These are phyloP conservation scores for Phortica okadai DNA, from an alignment of 2,888 invertebrate genomes.

Conservation along the genomic window DNA sequence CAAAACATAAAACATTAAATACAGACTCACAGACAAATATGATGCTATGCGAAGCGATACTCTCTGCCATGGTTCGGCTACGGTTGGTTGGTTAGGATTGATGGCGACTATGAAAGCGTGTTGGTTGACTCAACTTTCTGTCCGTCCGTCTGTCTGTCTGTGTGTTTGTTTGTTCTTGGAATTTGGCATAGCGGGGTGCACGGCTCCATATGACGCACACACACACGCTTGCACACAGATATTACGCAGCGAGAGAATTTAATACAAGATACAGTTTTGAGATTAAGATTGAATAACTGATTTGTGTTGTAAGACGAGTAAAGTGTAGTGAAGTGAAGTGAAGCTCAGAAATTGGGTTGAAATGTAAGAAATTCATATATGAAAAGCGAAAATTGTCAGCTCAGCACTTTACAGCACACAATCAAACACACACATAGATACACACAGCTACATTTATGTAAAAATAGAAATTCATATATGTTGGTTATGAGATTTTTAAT, in stretches of 20 bases:
- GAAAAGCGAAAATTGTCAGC: not conserved
- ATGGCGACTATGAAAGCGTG: conserved; percentile 52
- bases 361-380: not conserved
- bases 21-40: conserved; percentile 59
- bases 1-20: conserved; percentile 71
- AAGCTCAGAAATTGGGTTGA: not conserved
- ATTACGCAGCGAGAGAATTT: conserved; percentile 27
- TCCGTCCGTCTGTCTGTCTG: conserved; percentile 31
- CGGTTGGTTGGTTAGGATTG: conserved; percentile 69
- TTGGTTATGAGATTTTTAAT: not conserved
- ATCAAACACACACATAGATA: not conserved
- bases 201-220: conserved; percentile 30
- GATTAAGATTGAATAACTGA: not conserved
- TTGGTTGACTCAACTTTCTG: conserved; percentile 64
- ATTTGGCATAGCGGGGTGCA: conserved; percentile 29
- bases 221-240: conserved; percentile 19
- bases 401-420: not conserved
- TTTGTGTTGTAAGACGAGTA: not conserved
- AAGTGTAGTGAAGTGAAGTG: not conserved
- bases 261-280: conserved; percentile 9
- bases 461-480: not conserved
- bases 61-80: conserved; percentile 69
- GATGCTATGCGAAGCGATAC: conserved; percentile 29
- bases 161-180: conserved; percentile 46
- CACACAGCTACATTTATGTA: not conserved